Percentiles rank a stretch among this genome's conserved stretches.
These are phyloP conservation scores for Baronia brevicornis DNA, from an alignment of 2,888 invertebrate genomes.

Conservation along the genomic window DNA sequence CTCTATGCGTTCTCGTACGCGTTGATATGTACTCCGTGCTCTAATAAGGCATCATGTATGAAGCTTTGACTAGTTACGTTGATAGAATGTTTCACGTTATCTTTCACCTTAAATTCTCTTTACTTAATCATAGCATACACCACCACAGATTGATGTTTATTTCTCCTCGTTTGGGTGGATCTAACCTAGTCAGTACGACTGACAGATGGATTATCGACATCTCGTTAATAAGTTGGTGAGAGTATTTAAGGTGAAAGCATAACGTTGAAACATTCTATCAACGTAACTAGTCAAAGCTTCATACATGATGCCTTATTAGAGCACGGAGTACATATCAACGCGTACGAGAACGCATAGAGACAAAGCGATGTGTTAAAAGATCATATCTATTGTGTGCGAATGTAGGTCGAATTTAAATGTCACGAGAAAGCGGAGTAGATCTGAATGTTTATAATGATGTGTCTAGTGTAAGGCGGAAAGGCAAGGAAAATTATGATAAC, in stretches of 20 bases:
- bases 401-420: constrained; percentile 25
- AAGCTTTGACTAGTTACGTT: constrained; percentile 13
- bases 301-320: constrained; percentile 40
- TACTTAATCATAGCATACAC: no score
- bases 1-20: constrained; percentile 34
- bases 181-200: no score
- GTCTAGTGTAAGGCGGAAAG: no score
- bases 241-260: no score
- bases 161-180: no score
- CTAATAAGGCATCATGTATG: constrained; percentile 40
- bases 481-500: not conserved
- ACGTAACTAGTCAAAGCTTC: constrained; percentile 15
- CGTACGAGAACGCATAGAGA: constrained; percentile 34
- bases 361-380: constrained; percentile 53
- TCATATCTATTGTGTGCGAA: constrained; percentile 43
- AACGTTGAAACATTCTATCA: not conserved
- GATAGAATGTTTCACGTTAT: not conserved
- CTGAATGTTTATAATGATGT: not conserved
- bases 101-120: not conserved
- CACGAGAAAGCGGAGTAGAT: constrained; percentile 4
- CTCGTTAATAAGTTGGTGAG: no score
- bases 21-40: constrained; percentile 25
- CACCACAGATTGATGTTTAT: no score
- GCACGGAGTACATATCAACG: constrained; percentile 25
- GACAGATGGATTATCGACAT: no score